Conservation (phyloP, 2,888 invertebrate genomes). For the Liodrosophila aerea region DNA sequence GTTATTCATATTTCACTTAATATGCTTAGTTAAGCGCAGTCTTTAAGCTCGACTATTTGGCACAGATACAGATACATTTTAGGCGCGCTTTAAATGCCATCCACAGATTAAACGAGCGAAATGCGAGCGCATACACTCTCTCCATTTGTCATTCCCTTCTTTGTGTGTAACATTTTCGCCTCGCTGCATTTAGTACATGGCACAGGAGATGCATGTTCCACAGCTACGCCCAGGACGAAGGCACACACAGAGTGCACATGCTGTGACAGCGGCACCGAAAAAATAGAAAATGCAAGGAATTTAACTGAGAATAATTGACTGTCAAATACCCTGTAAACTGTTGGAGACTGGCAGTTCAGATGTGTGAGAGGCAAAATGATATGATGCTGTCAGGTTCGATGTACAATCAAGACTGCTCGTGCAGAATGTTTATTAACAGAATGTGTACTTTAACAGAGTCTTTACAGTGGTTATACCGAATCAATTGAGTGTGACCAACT, state of each 20-base stretch:
- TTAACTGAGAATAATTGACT: background rate
- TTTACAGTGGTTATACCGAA: too few relatives aligned
- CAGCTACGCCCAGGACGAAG: slow-evolving; percentile 43
- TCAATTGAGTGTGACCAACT: too few relatives aligned
- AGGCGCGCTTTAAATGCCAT: slow-evolving; percentile 33
- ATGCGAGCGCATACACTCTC: slow-evolving; percentile 5
- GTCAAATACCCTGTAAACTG: background rate
- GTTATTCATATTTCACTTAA: slow-evolving; percentile 33
- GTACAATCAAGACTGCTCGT: too few relatives aligned
- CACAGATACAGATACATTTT: slow-evolving; percentile 12
- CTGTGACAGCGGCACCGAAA: slow-evolving; percentile 42
- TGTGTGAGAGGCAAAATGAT: too few relatives aligned
- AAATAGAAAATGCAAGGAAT: slow-evolving; percentile 3
- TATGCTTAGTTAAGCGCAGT: slow-evolving; percentile 24
- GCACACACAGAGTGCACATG: slow-evolving; percentile 46
- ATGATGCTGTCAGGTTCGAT: too few relatives aligned
- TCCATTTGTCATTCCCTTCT: slow-evolving; percentile 12
- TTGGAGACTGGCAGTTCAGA: too few relatives aligned
- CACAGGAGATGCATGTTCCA: slow-evolving; percentile 61
- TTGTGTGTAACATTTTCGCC: slow-evolving; percentile 67
- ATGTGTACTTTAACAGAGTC: too few relatives aligned
- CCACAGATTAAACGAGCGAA: slow-evolving; percentile 51
- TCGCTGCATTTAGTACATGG: slow-evolving; percentile 68
- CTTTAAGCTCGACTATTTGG: slow-evolving; percentile 25
- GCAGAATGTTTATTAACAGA: too few relatives aligned